A percentile compares a stretch with the other conserved stretches of the same genome.
Evolutionary conservation across 92 coral and sea anemone species (phyloP).

Genomic region (Epizoanthus rinbou): DNA sequence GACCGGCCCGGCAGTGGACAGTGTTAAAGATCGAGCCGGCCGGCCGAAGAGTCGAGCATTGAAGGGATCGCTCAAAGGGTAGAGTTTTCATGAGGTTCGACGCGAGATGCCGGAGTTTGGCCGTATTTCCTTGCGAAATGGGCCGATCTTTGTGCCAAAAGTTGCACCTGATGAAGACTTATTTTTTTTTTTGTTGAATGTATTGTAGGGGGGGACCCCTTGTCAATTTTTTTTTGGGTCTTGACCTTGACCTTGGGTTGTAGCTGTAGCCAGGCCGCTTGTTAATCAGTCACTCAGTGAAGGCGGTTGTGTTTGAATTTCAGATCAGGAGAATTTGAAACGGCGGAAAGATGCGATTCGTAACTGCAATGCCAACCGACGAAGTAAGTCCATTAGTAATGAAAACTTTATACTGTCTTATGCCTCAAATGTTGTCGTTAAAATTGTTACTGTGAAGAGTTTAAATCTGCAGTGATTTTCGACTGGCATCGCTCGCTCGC

Average conservation of each 20-base stretch:
- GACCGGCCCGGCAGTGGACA: constrained; percentile 23
- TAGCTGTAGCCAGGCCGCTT: no score
- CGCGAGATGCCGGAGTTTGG: constrained; percentile 5
- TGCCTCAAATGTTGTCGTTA: no score
- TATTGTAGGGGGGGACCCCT: constrained; percentile 22
- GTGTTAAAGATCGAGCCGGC: constrained; percentile 24
- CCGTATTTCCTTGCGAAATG: neutral
- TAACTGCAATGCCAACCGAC: no score
- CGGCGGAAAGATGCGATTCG: constrained; percentile 1
- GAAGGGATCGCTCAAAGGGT: constrained; percentile 36
- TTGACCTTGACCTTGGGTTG: no score
- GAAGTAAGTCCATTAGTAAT: no score
- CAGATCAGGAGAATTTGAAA: no score
- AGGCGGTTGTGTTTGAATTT: constrained; percentile 10
- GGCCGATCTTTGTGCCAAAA: neutral
- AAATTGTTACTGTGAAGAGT: no score
- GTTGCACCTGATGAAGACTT: constrained; percentile 21
- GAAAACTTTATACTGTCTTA: no score
- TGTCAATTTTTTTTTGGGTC: constrained; percentile 22
- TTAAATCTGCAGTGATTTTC: no score
- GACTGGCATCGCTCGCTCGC: no score
- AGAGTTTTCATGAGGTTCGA: constrained; percentile 25
- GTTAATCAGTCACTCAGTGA: no score
- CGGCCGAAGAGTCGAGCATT: constrained; percentile 20
- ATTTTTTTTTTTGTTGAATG: constrained; percentile 1